Percentiles rank a stretch among this genome's conserved stretches.
Conservation (phyloP, 2,113 vertebrate genomes). For the Athene cunicularia region DNA sequence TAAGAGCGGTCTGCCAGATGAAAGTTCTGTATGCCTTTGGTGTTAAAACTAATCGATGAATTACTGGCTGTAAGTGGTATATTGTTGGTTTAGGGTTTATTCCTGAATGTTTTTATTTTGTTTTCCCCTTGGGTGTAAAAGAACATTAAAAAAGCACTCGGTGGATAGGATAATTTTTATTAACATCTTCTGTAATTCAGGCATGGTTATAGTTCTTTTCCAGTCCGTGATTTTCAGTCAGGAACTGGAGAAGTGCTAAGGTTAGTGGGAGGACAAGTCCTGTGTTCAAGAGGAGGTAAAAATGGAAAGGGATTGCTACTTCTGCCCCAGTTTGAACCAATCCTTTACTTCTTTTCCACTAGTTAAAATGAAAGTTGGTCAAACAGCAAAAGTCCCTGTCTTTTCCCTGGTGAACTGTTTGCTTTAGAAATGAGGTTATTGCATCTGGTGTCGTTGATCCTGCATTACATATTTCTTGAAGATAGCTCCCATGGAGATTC, state of each 20-base stretch:
- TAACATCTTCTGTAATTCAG: neutral
- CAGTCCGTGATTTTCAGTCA: neutral
- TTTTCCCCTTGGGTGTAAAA: neutral
- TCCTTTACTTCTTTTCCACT: neutral
- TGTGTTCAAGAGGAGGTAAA: neutral
- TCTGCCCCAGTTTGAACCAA: neutral
- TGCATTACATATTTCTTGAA: neutral
- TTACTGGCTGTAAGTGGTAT: neutral
- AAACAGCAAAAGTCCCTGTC: neutral
- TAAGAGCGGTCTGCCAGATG: neutral
- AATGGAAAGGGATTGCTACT: neutral
- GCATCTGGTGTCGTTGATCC: neutral
- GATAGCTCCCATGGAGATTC: neutral
- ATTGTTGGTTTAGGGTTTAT: neutral
- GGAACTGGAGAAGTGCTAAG: neutral
- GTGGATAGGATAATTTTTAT: neutral
- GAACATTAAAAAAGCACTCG: neutral
- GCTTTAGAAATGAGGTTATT: conserved; percentile 25
- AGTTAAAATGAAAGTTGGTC: neutral
- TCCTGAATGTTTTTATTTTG: neutral
- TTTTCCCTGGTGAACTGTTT: neutral
- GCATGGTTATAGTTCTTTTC: neutral
- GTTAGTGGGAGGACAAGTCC: neutral
- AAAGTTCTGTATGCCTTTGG: neutral
- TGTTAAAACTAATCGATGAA: neutral